These are phyloP conservation scores for Scolopax mira DNA, from an alignment of 2,113 vertebrate genomes.

Conservation along the genomic window DNA sequence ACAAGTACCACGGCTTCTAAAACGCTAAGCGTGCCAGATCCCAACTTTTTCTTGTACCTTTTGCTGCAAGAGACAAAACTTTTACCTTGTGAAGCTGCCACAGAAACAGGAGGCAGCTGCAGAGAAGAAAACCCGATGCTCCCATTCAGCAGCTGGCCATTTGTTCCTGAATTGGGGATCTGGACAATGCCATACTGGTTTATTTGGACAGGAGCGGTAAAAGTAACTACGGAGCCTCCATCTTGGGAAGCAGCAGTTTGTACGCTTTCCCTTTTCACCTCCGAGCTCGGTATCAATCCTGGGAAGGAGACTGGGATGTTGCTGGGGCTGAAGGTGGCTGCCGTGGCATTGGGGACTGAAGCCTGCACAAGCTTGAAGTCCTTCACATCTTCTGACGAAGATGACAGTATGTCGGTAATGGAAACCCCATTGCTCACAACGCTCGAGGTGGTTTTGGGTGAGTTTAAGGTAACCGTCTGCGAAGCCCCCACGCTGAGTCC, in stretches of 20 bases:
- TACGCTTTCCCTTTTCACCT: conserved; percentile 89
- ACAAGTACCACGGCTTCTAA: not conserved
- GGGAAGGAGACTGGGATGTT: conserved; percentile 78
- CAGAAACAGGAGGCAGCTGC: conserved; percentile 88
- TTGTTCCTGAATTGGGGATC: conserved; percentile 86
- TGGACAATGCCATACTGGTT: conserved; percentile 94
- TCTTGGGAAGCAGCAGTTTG: conserved; percentile 86
- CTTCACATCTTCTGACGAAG: conserved; percentile 83
- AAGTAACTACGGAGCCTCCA: conserved; percentile 86
- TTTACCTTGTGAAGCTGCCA: conserved; percentile 87
- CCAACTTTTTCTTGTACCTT: not conserved
- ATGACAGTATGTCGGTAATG: conserved; percentile 84
- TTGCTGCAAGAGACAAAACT: conserved; percentile 30
- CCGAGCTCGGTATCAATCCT: conserved; percentile 82
- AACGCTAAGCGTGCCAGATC: not conserved
- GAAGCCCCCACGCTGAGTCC: conserved; percentile 89
- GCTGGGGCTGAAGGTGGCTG: conserved; percentile 78
- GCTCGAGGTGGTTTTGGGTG: conserved; percentile 79
- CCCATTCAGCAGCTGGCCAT: conserved; percentile 84
- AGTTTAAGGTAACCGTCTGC: conserved; percentile 86
- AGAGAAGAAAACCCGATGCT: conserved; percentile 90
- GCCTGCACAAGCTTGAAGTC: conserved; percentile 84
- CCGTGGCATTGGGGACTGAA: conserved; percentile 72
- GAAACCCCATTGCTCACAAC: conserved; percentile 80
- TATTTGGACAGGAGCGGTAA: conserved; percentile 90